Percentiles rank a stretch among this genome's conserved stretches.
phyloP scores from a whole-genome alignment of 2,888 invertebrate genomes.

The Aphidoletes aphidimyza region DNA sequence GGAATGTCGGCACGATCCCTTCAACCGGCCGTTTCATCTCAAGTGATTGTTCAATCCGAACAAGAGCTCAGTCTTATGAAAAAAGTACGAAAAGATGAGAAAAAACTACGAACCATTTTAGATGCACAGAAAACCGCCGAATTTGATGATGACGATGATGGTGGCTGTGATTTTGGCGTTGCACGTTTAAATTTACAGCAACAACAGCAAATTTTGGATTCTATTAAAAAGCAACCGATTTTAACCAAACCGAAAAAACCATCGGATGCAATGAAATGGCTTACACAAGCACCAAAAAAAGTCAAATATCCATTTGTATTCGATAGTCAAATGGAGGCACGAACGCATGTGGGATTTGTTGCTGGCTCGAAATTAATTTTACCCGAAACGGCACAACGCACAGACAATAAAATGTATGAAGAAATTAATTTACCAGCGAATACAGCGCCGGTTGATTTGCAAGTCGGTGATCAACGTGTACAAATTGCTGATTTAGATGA shows the following conservation, averaged over 20 bases:
- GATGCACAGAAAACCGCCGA: conserved; percentile 59
- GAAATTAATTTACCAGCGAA: conserved; percentile 85
- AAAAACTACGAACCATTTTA: conserved; percentile 70
- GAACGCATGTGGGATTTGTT: conserved; percentile 75
- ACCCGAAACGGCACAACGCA: conserved; percentile 81
- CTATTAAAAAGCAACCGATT: conserved; percentile 63
- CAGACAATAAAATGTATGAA: conserved; percentile 80
- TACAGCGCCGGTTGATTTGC: conserved; percentile 70
- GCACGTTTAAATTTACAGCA: conserved; percentile 63
- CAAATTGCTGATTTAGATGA: conserved; percentile 70
- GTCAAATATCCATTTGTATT: conserved; percentile 87
- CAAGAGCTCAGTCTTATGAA: conserved; percentile 82
- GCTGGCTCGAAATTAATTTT: conserved; percentile 81
- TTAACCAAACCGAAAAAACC: conserved; percentile 61
- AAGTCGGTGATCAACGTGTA: conserved; percentile 74
- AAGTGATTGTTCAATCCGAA: conserved; percentile 86
- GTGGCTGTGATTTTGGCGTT: conserved; percentile 60
- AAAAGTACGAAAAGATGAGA: conserved; percentile 84
- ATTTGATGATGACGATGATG: conserved; percentile 64
- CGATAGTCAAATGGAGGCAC: conserved; percentile 79
- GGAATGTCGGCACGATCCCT: conserved; percentile 61
- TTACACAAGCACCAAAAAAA: conserved; percentile 60
- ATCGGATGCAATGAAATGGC: conserved; percentile 60
- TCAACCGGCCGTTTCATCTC: conserved; percentile 77
- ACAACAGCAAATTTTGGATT: conserved; percentile 63